Evolutionary conservation across 2,797 vertebrate genomes (phyloP).

Genomic region (Steatocranus sp.): DNA sequence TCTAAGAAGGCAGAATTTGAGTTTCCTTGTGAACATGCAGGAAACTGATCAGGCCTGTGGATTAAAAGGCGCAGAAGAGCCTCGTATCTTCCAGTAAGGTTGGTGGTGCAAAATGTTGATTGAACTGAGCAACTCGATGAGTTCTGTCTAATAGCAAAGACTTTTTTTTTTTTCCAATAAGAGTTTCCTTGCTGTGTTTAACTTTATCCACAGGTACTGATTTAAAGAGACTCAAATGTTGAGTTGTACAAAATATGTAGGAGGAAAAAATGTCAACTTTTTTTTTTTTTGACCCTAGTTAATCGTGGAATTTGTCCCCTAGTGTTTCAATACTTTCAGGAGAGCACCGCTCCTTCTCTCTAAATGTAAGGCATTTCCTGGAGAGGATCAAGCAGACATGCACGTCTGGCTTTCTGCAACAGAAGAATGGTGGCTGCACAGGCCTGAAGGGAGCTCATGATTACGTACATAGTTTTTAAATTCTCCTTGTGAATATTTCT

Average conservation of each 20-base stretch:
- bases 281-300: not conserved
- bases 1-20: not conserved
- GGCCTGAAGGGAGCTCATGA: not conserved
- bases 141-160: not conserved
- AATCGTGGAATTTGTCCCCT: not conserved
- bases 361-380: conserved; percentile 16
- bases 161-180: not conserved
- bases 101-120: not conserved
- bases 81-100: not conserved
- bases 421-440: not conserved
- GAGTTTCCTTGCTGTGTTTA: not conserved
- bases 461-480: not conserved
- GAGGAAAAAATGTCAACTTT: not conserved
- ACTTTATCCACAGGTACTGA: not conserved
- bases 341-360: not conserved
- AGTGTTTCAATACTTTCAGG: not conserved
- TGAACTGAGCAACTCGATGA: not conserved
- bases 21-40: not conserved
- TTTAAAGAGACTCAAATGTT: not conserved
- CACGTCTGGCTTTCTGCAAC: not conserved
- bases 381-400: not conserved
- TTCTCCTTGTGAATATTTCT: not conserved
- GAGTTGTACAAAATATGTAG: not conserved
- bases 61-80: not conserved
- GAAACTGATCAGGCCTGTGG: not conserved